Evolutionary conservation across 92 coral and sea anemone genomes (phyloP), one percentile per base, ranked within the genome.

Genomic region (Phenganax stokvisi): DNA sequence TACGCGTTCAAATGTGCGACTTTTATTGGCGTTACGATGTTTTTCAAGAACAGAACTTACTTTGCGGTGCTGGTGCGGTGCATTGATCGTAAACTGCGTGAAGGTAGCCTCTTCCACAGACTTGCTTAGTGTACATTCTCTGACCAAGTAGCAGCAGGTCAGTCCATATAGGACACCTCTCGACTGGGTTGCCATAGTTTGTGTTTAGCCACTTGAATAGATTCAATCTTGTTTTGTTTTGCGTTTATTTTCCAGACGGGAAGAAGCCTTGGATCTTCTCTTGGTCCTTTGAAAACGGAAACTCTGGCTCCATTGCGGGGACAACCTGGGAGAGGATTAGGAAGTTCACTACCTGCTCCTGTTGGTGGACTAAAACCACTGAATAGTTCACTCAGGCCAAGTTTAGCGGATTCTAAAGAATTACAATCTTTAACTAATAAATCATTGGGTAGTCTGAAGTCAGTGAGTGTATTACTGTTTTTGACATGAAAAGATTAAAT

Each of bases 271-370:
- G 68, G 68, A 12, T 76, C 67, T 25, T 64, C 67, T 27, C 53
- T 54, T 62, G 82, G 72, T 64, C 82, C 82, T 0, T 30, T 64
- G 12, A 78, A 78, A 47, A 9, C 72, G 13, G 82, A 78, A 44
- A 17, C 58, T 62, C 56, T 78, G 44, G 82, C 57, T 6, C 82
- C 82, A 15, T 61, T 78, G 63, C 72, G 82, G 51, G 82, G 82
- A 53, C 82, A 61, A 78, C 47, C 72, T 27, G 72, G 70, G 16
- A 57, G 31, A 76, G 69, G 56, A 1, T 52, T 78, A 63, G 82
- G 82, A 51, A 51, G 60, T 54, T 78, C 82, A 51, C 67, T 78
- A 30, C 72, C 82, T 29, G 56, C 72, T 13, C 59, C 82, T 15
- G 58, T 52, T 62, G 82, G 72, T 63, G 82, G 13, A 12, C 72